Evolutionary conservation across 2,888 invertebrate species (phyloP).

Genomic region (Drosophila meridiana): DNA sequence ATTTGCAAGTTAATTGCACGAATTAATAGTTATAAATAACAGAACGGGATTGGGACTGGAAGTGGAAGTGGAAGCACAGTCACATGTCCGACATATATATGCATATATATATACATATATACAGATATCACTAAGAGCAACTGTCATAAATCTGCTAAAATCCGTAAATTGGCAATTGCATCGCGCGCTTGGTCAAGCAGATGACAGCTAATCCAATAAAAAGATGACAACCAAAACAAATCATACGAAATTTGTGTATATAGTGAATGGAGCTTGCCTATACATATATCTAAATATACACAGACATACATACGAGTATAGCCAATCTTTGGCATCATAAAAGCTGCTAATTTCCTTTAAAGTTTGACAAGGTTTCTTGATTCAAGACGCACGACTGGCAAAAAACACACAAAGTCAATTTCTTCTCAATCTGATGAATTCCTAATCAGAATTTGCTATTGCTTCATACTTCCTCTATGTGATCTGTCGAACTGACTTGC

Average conservation of each 20-base stretch:
- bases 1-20: slow-evolving; percentile 74
- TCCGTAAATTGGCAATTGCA: slow-evolving; percentile 12
- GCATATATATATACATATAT: not conserved
- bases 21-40: slow-evolving; percentile 67
- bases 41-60: slow-evolving; percentile 29
- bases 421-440: slow-evolving; percentile 10
- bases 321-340: not conserved
- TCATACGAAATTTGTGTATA: not conserved
- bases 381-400: slow-evolving; percentile 9
- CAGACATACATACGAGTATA: not conserved
- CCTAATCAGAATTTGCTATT: slow-evolving; percentile 2
- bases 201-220: slow-evolving; percentile 14
- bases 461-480: not conserved
- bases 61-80: slow-evolving; percentile 17
- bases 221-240: slow-evolving; percentile 6
- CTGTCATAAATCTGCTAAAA: slow-evolving; percentile 17
- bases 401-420: slow-evolving; percentile 2
- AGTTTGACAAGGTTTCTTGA: slow-evolving; percentile 11
- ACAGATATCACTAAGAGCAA: not conserved
- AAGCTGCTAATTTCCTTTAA: slow-evolving; percentile 14
- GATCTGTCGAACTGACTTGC: slow-evolving; percentile 2
- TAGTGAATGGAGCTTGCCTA: not conserved
- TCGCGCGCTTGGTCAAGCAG: not conserved
- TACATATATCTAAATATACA: not conserved
- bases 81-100: slow-evolving; percentile 31